Evolutionary conservation across 1,140 invertebrate species (phyloP).

Genomic region (Drosophila prosaltans): DNA sequence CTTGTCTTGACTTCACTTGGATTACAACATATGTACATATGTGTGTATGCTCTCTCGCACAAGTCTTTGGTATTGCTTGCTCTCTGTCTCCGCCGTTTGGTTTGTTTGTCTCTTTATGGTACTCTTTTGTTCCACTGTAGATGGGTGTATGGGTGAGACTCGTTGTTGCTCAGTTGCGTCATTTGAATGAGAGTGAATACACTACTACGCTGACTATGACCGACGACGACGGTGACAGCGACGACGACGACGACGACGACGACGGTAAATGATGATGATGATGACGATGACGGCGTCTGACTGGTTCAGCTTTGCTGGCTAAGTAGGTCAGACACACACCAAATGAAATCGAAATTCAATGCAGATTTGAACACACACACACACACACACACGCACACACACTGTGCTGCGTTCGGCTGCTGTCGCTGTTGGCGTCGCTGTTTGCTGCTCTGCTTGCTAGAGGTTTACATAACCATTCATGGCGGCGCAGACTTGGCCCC

Average conservation of each 20-base stretch:
- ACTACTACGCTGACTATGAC: conserved; percentile 27
- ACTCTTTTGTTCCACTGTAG: conserved; percentile 25
- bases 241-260: conserved; percentile 9
- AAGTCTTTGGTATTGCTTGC: conserved; percentile 7
- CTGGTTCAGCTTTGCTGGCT: conserved; percentile 82
- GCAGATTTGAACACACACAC: conserved; percentile 60
- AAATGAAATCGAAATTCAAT: conserved; percentile 82
- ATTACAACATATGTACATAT: conserved; percentile 30
- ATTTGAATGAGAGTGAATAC: conserved; percentile 55
- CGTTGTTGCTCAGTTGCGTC: conserved; percentile 59
- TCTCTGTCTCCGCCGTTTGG: background rate
- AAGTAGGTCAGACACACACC: conserved; percentile 79
- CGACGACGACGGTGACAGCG: background rate
- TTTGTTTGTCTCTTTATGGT: conserved; percentile 20
- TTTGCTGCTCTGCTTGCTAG: conserved; percentile 33
- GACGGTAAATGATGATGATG: background rate
- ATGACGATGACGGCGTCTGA: conserved; percentile 37
- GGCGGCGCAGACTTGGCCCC: conserved; percentile 72
- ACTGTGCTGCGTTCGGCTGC: conserved; percentile 7
- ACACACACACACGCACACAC: background rate
- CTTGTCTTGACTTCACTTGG: conserved; percentile 45
- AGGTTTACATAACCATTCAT: conserved; percentile 68
- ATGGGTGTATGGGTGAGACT: conserved; percentile 45
- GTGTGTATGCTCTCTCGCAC: conserved; percentile 2
- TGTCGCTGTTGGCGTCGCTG: conserved; percentile 32